phyloP scores from a whole-genome alignment of 2,113 vertebrate species.

The Oreocharis arfaki region DNA sequence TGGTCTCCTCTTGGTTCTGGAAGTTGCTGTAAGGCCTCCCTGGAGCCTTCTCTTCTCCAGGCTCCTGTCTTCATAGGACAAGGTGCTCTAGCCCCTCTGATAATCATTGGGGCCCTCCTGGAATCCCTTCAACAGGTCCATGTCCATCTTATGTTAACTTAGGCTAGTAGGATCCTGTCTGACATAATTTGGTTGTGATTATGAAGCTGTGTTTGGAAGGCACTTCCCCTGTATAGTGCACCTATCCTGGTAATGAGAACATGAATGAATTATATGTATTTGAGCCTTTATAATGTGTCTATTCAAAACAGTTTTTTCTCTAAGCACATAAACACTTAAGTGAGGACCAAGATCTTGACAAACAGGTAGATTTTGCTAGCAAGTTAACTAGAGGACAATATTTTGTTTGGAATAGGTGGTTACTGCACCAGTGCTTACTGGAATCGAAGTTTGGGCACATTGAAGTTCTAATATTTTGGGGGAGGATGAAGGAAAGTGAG shows the following conservation, averaged over 20 bases:
- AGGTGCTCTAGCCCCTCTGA: background rate
- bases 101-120: background rate
- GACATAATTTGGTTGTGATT: background rate
- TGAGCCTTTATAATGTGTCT: background rate
- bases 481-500: background rate
- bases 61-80: background rate
- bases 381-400: background rate
- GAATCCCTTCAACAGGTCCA: background rate
- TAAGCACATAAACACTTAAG: background rate
- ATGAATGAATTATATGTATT: background rate
- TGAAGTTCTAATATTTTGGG: background rate
- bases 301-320: background rate
- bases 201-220: background rate
- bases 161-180: background rate
- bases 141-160: background rate
- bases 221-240: rapidly evolving
- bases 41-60: background rate
- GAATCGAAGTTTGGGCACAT: background rate
- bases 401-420: background rate
- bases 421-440: background rate
- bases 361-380: background rate
- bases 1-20: background rate
- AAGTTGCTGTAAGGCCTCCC: background rate
- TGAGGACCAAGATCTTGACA: background rate
- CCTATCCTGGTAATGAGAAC: background rate